These are phyloP conservation scores for Hippolais icterina DNA, from an alignment of 2,113 vertebrate species.

Conservation along the genomic window DNA sequence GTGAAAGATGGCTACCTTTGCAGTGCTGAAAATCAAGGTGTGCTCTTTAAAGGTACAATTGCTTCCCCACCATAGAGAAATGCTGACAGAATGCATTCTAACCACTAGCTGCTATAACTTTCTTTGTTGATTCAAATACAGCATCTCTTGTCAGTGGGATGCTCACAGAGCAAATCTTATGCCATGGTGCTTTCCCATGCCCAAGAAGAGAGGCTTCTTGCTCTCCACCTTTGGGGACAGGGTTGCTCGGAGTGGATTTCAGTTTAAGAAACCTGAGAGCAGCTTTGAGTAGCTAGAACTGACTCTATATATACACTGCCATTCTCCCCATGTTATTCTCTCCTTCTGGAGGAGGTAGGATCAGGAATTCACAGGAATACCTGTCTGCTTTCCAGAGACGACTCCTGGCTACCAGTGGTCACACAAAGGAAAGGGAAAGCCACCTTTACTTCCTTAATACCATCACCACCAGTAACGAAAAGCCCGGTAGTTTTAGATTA, in stretches of 20 bases:
- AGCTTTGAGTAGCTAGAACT: neutral
- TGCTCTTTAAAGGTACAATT: neutral
- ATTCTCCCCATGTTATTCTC: neutral
- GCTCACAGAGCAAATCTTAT: neutral
- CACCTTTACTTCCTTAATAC: neutral
- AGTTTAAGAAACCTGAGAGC: neutral
- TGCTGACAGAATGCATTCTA: neutral
- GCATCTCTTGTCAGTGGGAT: fast-evolving
- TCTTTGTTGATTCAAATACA: neutral
- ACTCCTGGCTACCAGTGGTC: fast-evolving
- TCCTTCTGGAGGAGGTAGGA: neutral
- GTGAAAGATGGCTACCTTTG: neutral
- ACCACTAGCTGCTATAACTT: neutral
- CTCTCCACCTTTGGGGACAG: neutral
- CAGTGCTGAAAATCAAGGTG: neutral
- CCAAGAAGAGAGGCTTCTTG: neutral
- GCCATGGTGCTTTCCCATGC: fast-evolving
- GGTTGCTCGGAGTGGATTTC: fast-evolving
- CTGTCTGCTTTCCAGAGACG: neutral
- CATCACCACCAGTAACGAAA: neutral
- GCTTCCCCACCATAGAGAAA: neutral
- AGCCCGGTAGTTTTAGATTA: fast-evolving
- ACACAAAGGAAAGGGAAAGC: neutral
- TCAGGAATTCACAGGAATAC: neutral
- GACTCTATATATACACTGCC: neutral